Evolutionary conservation across 1,140 invertebrate species (phyloP).

Genomic region (Lordiphosa clarofinis): DNA sequence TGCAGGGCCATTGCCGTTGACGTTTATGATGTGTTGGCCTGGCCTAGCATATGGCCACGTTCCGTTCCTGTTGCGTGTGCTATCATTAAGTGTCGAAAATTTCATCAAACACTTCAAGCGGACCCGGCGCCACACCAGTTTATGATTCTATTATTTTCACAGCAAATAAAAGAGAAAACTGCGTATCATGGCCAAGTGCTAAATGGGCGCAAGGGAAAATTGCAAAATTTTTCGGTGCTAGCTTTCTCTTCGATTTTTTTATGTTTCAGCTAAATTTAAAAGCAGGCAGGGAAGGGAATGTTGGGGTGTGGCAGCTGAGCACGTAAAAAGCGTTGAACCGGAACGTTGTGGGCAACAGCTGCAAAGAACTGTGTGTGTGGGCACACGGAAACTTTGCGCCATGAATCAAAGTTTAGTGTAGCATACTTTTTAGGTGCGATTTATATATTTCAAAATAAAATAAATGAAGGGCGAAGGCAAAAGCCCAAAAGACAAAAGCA

Average conservation of each 20-base stretch:
- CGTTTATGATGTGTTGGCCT: constrained; percentile 69
- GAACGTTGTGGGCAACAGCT: constrained; percentile 76
- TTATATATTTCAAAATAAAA: constrained; percentile 78
- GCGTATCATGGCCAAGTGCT: constrained; percentile 74
- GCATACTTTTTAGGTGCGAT: constrained; percentile 76
- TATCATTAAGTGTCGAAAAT: constrained; percentile 78
- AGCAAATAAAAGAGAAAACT: constrained; percentile 77
- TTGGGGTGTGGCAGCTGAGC: constrained; percentile 63
- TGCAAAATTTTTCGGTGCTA: constrained; percentile 54
- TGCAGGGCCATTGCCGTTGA: constrained; percentile 66
- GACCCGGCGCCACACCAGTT: constrained; percentile 55
- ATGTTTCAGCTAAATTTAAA: constrained; percentile 44
- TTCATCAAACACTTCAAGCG: constrained; percentile 75
- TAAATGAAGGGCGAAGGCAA: constrained; percentile 69
- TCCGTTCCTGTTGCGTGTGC: constrained; percentile 50
- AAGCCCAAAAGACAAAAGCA: constrained; percentile 69
- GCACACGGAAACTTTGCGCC: constrained; percentile 70
- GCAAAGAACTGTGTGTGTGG: constrained; percentile 41
- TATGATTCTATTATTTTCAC: constrained; percentile 78
- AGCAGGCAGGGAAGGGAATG: constrained; percentile 2
- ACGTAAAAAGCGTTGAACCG: constrained; percentile 76
- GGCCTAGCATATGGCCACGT: constrained; percentile 15
- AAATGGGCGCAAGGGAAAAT: constrained; percentile 73
- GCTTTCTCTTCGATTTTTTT: constrained; percentile 19
- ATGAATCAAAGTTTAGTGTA: constrained; percentile 78